These are phyloP conservation scores for Cyaniris semiargus DNA, from an alignment of 2,888 invertebrate genomes.

Conservation along the genomic window DNA sequence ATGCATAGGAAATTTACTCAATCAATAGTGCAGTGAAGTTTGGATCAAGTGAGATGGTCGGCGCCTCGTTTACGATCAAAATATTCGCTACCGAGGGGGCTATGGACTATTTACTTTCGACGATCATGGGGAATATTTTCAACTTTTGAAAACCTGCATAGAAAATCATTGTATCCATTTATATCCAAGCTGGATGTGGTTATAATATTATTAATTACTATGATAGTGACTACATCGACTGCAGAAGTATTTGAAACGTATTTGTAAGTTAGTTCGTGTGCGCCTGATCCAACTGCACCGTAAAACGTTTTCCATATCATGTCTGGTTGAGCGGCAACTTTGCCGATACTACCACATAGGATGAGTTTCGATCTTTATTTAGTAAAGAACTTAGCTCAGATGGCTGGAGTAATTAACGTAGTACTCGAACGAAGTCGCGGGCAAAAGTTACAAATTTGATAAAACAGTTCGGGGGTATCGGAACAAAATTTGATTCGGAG, in stretches of 20 bases:
- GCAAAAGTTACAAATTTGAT: constrained; percentile 13
- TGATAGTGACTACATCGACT: no score
- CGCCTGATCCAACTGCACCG: no score
- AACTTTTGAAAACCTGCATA: background rate
- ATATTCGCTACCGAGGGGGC: background rate
- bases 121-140: background rate
- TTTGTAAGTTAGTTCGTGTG: no score
- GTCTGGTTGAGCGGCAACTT: background rate
- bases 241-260: no score
- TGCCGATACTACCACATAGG: background rate
- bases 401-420: background rate
- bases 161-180: background rate
- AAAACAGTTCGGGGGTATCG: constrained; percentile 32
- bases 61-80: background rate
- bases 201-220: no score
- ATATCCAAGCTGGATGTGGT: no score
- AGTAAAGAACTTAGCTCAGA: constrained; percentile 5
- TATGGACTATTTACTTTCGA: background rate
- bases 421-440: constrained; percentile 16
- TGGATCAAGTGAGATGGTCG: constrained; percentile 32
- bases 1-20: constrained; percentile 41
- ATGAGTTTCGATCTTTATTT: constrained; percentile 2
- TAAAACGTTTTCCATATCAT: no score
- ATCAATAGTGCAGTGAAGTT: constrained; percentile 40
- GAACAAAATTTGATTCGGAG: constrained; percentile 50